Evolutionary conservation across 2,888 invertebrate genomes (phyloP).

Genomic region (Xestia c-nigrum): DNA sequence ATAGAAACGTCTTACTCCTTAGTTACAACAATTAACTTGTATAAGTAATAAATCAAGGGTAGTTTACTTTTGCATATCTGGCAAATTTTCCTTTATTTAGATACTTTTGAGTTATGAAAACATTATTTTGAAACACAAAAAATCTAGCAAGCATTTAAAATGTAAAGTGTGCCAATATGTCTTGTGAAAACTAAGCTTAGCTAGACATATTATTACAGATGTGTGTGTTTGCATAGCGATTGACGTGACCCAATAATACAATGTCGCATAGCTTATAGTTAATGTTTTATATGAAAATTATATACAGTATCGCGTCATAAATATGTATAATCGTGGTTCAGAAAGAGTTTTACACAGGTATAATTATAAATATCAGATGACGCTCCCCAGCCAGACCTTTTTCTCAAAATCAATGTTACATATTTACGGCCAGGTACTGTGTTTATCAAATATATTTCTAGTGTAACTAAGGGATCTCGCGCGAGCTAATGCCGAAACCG

Average conservation of each 20-base stretch:
- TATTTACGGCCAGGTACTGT: background rate
- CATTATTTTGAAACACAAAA: background rate
- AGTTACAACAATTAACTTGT: background rate
- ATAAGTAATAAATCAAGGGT: background rate
- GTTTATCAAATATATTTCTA: background rate
- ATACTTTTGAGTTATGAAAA: background rate
- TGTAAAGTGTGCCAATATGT: background rate
- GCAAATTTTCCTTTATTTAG: background rate
- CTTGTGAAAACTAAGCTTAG: background rate
- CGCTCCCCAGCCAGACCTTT: background rate
- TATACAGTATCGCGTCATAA: background rate
- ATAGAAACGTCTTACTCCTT: background rate
- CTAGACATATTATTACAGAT: background rate
- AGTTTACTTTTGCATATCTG: background rate
- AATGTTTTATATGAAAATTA: background rate
- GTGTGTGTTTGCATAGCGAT: background rate
- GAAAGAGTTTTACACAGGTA: background rate
- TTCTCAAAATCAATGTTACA: background rate
- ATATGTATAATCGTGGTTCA: background rate
- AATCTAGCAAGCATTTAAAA: background rate
- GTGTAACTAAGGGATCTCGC: background rate
- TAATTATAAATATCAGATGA: background rate
- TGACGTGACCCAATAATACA: background rate
- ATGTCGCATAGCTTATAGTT: conserved; percentile 25
- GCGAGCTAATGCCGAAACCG: conserved; percentile 5